Base-by-base conservation (phyloP, 2,797 vertebrate genomes). In the Valencia hispanica region DNA sequence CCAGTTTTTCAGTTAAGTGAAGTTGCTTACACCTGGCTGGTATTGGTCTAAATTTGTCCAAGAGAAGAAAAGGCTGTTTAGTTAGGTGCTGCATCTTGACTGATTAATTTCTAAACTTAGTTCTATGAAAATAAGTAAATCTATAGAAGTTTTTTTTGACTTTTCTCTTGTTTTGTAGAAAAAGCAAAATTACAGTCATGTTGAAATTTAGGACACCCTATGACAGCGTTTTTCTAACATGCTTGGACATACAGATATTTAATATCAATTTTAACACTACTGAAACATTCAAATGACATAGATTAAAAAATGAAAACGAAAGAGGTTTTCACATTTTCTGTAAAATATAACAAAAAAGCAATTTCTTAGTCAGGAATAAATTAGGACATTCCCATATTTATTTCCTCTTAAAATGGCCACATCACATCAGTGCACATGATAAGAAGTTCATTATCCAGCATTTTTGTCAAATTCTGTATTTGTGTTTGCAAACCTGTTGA, bases 161-260 rank as follows among this genome's bases (percentile, higher is more conserved):
- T 25, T 14, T 2, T 72, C 70, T 79, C 36, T 74, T 11, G 15
- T 74, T 68, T 3, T 48, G 34, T 48, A 73, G 48, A 43, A 3
- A 43, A 8, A 83, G 27, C 55, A 18, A 59, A 32, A 59, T 15
- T 78, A 22, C 9, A 65, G 61, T 65, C 34, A 39, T 36, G 34
- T 39, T 7, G 9, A 36, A 36, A 36, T 10, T 36, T 51, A 22
- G 50, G 50, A 25, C 18, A 25, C 20, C 20, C 50, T 25, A 51
- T 39, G 36, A 39, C 36, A 39, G 36, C 36, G 36, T 39, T 39
- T 39, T 39, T 39, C 36, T 6, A 39, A 39, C 36, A 39, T 39
- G 3, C 36, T 39, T 39, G 36, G 36, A 39, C 36, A 39, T 39
- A 39, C 36, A 12, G 20, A 51, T 20, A 22, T 51, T 51, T 22